Evolutionary conservation across 2,113 vertebrate species (phyloP), one percentile per base, ranked within the genome.

Genomic region (Sigmodon hispidus): DNA sequence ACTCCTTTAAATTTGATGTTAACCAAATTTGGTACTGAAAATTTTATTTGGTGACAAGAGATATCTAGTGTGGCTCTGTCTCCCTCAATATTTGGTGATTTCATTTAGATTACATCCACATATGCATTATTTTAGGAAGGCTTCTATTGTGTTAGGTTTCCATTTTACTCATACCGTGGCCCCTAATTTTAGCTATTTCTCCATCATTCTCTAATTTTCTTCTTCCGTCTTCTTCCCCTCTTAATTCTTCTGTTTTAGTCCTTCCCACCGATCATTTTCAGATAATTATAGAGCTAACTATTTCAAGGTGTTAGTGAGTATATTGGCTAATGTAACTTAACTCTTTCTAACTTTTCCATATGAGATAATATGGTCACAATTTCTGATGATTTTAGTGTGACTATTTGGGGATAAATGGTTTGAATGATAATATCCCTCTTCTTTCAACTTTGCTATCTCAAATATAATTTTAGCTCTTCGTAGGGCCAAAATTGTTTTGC

Each of bases 21-120:
- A n/a, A 4, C 1, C 34, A n/a, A 22, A 19, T 19, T 0, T 5
- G 2, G 31, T 52, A 52, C 1, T 36, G 17, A 9, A 21, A 36
- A 4, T 17, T 79, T 79, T 8, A 36, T 79, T 79, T 79, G 17
- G 9, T 79, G 31, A 36, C 17, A 79, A 52, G 9, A 79, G 48
- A 79, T 79, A 9, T 10, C 48, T 1, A 52, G 31, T 52, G 11
- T 4, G 31, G 31, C 31, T 52, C 31, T 79, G 4, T 52, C 34
- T 34, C 31, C 13, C 29, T 79, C 16, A 52, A 48, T 50, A 21
- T 36, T 76, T 52, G 17, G 3, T 31, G 15, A 79, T 36, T 79
- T 79, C 15, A 77, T 52, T 36, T 76, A 52, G 16, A 36, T 52
- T 31, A 36, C 16, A 16, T 77, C 4, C 31, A 77, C 19, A 52